Percentiles rank a stretch among this genome's conserved stretches.
phyloP scores from a whole-genome alignment of 92 coral and sea anemone genomes.

The Paragorgia papillata region DNA sequence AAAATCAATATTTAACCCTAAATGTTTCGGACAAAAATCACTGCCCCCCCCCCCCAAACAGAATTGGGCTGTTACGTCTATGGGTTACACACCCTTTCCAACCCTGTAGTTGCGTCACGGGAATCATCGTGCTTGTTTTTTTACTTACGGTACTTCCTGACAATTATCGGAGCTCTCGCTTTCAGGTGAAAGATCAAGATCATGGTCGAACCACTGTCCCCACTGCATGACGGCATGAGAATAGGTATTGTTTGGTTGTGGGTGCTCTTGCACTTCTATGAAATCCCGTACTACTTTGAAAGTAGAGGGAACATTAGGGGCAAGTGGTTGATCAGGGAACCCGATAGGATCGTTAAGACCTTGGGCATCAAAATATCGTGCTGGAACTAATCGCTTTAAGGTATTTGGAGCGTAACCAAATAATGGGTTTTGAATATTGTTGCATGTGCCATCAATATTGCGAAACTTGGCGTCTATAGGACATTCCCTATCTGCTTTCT shows the following conservation, averaged over 20 bases:
- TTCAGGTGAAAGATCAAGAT: slow-evolving; percentile 89
- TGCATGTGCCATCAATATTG: slow-evolving; percentile 87
- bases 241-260: slow-evolving; percentile 24
- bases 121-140: no score
- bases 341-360: slow-evolving; percentile 89
- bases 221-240: slow-evolving; percentile 97
- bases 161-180: slow-evolving; percentile 89
- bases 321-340: slow-evolving; percentile 84
- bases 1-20: no score
- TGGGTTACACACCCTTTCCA: no score
- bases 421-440: slow-evolving; percentile 74
- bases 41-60: no score
- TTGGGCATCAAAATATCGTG: slow-evolving; percentile 78
- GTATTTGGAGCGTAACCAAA: slow-evolving; percentile 92
- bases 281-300: slow-evolving; percentile 72
- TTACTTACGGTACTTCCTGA: slow-evolving; percentile 71
- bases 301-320: slow-evolving; percentile 84
- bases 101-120: no score
- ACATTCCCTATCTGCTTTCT: not conserved
- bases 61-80: no score
- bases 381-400: slow-evolving; percentile 73
- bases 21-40: no score
- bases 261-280: slow-evolving; percentile 54
- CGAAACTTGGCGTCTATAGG: slow-evolving; percentile 40
- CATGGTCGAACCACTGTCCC: slow-evolving; percentile 97